Evolutionary conservation across 2,113 vertebrate genomes (phyloP).

Genomic region (Engystomops pustulosus): DNA sequence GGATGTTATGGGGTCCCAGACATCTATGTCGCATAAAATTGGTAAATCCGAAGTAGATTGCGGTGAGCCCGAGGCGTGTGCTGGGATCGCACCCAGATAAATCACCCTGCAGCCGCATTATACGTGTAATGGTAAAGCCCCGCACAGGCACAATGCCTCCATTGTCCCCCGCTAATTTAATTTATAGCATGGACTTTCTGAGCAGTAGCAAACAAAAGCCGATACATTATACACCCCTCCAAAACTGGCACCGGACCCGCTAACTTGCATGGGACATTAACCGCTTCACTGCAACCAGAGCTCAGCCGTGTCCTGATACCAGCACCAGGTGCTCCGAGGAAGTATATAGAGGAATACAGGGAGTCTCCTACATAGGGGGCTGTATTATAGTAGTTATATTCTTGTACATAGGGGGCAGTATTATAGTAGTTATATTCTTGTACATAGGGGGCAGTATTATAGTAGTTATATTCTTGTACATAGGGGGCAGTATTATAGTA

Average conservation of each 20-base stretch:
- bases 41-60: too few relatives aligned
- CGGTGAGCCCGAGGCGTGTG: slow-evolving; percentile 64
- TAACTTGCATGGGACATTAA: slow-evolving; percentile 53
- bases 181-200: slow-evolving; percentile 73
- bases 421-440: too few relatives aligned
- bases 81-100: slow-evolving; percentile 72
- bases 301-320: neutral
- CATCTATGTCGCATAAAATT: too few relatives aligned
- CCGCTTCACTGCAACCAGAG: slow-evolving; percentile 51
- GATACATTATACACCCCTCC: slow-evolving; percentile 62
- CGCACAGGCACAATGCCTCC: slow-evolving; percentile 66
- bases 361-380: too few relatives aligned
- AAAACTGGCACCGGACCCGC: slow-evolving; percentile 55
- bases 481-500: too few relatives aligned
- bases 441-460: too few relatives aligned
- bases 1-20: too few relatives aligned
- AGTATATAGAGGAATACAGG: too few relatives aligned
- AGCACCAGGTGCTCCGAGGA: neutral
- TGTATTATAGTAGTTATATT: too few relatives aligned
- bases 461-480: too few relatives aligned
- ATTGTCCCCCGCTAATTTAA: slow-evolving; percentile 74
- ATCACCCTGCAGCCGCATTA: slow-evolving; percentile 75
- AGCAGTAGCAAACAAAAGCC: slow-evolving; percentile 66
- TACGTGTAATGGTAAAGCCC: slow-evolving; percentile 74
- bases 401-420: too few relatives aligned